Base-by-base conservation (phyloP, 2,797 vertebrate genomes). In the Manis javanica region DNA sequence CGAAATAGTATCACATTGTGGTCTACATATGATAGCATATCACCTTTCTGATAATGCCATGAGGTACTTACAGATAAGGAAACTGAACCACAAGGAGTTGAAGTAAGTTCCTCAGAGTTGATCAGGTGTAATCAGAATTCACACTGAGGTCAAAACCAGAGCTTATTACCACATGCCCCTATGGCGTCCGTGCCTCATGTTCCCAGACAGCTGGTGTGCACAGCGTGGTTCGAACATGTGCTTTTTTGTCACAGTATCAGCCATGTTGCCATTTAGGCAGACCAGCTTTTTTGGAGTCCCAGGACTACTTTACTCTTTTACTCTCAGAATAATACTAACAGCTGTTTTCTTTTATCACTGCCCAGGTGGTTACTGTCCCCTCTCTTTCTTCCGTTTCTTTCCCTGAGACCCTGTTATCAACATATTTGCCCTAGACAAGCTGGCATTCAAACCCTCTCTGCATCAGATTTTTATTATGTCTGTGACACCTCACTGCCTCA, bases 101-200 rank as follows among this genome's bases (percentile, higher is more conserved):
- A 81, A 82, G 8, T 29, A 34, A 91, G 10, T 68, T 53, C 51
- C 37, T 97, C 57, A 69, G 29, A 51, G 51, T 83, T 69, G 34
- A 24, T 72, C 71, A 63, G 55, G n/a, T 49, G 46, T 53, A 93
- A 42, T 85, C 46, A 53, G 24, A 83, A 63, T 61, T 90, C 49
- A 86, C 12, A 72, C 23, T 21, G 42, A 57, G 42, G 19, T 34
- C n/a, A 18, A 84, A 74, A 21, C 7, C 57, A 21, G 24, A 81
- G 34, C 57, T 42, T 21, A 4, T 3, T 31, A 23, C 31, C 55
- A 5, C 1, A 7, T 8, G 4, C 12, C 29, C 29, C 42, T 3
- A 0, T 21, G 2, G 2, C 26, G n/a, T 34, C 46, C 5, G 23
- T 1, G 4, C 12, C 16, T 72, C 19, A 3, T 63, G 55, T 68